These are phyloP conservation scores for Miltochrista miniata DNA, from an alignment of 2,888 invertebrate species.

Conservation along the genomic window DNA sequence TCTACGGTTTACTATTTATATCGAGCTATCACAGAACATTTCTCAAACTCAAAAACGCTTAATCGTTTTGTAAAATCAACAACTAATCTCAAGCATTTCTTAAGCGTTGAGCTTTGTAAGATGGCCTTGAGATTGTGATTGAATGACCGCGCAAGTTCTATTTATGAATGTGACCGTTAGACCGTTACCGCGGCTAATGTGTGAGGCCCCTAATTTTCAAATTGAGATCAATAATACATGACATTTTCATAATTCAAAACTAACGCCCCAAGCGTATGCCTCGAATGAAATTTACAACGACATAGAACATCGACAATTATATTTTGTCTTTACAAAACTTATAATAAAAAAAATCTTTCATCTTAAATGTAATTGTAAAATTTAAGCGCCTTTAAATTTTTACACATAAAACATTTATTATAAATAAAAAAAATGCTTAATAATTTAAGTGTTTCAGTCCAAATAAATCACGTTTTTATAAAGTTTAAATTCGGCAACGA, in stretches of 20 bases:
- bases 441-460: slow-evolving; percentile 43
- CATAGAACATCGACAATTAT: slow-evolving; percentile 41
- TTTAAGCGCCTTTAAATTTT: slow-evolving; percentile 25
- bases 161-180: too few species aligned
- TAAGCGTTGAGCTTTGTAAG: too few species aligned
- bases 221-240: slow-evolving; percentile 69
- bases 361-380: slow-evolving; percentile 24
- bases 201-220: slow-evolving; percentile 30
- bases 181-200: too few species aligned
- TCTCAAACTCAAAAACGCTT: too few species aligned
- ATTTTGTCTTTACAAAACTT: slow-evolving; percentile 47
- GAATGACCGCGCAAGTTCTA: too few species aligned
- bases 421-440: slow-evolving; percentile 28
- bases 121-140: too few species aligned
- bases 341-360: slow-evolving; percentile 37
- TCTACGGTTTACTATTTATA: too few species aligned
- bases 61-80: too few species aligned
- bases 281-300: slow-evolving; percentile 48
- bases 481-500: slow-evolving; percentile 30
- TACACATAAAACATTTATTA: slow-evolving; percentile 27
- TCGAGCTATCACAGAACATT: too few species aligned
- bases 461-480: slow-evolving; percentile 32
- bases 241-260: slow-evolving; percentile 43
- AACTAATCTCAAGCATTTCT: too few species aligned
- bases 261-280: slow-evolving; percentile 59